These are phyloP conservation scores for Octopus sinensis DNA, from an alignment of 1,140 invertebrate genomes.

Conservation along the genomic window DNA sequence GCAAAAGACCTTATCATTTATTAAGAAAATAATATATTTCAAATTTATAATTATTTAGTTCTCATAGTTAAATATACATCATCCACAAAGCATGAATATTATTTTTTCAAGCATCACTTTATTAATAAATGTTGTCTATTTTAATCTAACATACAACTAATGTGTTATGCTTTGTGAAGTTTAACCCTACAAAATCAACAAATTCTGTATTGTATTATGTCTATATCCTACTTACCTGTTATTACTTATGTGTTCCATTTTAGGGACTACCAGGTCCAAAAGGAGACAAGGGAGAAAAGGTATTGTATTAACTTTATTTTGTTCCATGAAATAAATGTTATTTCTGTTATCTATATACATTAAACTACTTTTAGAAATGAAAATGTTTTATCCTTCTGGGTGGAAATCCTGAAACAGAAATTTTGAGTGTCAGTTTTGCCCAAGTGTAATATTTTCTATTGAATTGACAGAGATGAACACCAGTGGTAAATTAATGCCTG, in stretches of 20 bases:
- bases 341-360: background rate
- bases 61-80: too few species aligned
- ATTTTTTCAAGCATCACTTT: background rate
- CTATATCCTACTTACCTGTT: background rate
- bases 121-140: background rate
- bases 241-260: background rate
- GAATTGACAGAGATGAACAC: too few species aligned
- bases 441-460: too few species aligned
- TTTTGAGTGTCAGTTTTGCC: too few species aligned
- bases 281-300: slow-evolving; percentile 75
- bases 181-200: background rate
- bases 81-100: too few species aligned
- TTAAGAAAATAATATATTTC: too few species aligned
- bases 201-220: background rate
- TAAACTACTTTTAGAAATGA: background rate
- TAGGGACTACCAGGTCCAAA: slow-evolving; percentile 35
- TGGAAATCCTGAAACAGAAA: too few species aligned
- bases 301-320: slow-evolving; percentile 52
- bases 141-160: background rate
- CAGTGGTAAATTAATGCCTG: too few species aligned
- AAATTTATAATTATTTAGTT: too few species aligned
- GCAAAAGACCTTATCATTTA: too few species aligned
- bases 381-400: background rate
- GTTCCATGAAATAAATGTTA: background rate
- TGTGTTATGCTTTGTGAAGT: background rate